A percentile compares a stretch with the other conserved stretches of the same genome.
Conservation (phyloP, 2,113 vertebrate species). For the Nyctibius bracteatus region DNA sequence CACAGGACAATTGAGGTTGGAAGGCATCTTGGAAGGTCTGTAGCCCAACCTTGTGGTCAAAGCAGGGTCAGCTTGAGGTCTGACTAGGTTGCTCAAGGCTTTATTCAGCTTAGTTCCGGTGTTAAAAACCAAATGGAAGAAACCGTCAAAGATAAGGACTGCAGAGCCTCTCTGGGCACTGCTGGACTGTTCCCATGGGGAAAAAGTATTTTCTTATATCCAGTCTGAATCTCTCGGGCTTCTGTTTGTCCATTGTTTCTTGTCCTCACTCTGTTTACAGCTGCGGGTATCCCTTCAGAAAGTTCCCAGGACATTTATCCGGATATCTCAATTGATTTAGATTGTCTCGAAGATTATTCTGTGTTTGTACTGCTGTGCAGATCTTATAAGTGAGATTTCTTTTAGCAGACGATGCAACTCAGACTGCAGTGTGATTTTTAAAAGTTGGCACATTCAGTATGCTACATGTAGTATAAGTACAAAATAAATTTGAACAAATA, state of each 20-base stretch:
- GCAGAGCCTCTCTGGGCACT: neutral
- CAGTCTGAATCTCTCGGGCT: neutral
- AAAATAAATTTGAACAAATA: conserved; percentile 40
- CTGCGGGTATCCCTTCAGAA: neutral
- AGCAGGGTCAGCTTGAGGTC: neutral
- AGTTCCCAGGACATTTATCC: conserved; percentile 18
- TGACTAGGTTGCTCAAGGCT: neutral
- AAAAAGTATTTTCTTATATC: neutral
- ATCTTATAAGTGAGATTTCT: conserved; percentile 1
- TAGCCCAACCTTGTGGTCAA: neutral
- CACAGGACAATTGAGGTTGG: neutral
- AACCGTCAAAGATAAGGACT: neutral
- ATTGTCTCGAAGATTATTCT: neutral
- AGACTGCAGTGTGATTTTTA: neutral
- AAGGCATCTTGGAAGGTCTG: neutral
- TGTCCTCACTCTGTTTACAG: neutral
- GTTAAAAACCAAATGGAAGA: conserved; percentile 1
- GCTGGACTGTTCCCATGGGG: neutral
- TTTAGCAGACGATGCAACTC: neutral
- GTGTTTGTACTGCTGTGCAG: conserved; percentile 9
- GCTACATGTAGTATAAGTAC: conserved; percentile 1
- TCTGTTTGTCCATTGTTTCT: conserved; percentile 32
- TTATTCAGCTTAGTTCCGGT: neutral
- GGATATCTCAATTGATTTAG: conserved; percentile 18
- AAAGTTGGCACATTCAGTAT: neutral